A percentile compares a stretch with the other conserved stretches of the same genome.
These are phyloP conservation scores for Plebejus argus DNA, from an alignment of 2,888 invertebrate species.

Conservation along the genomic window DNA sequence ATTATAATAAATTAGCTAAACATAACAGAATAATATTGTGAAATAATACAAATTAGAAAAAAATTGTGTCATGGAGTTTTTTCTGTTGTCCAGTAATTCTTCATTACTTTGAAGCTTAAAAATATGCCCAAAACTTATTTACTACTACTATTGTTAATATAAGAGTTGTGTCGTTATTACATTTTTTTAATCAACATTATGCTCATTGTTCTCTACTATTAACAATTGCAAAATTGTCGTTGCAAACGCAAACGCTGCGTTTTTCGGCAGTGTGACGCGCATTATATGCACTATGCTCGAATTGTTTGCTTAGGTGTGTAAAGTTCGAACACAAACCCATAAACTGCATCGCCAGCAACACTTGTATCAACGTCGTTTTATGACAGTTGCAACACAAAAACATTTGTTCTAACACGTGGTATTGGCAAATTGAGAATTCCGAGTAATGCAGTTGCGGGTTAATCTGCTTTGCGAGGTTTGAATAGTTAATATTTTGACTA, in stretches of 20 bases:
- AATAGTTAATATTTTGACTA: background rate
- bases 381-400: constrained; percentile 31
- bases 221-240: background rate
- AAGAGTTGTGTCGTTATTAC: no score
- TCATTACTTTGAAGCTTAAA: no score
- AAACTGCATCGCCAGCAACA: constrained; percentile 58
- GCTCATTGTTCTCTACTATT: no score
- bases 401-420: constrained; percentile 33
- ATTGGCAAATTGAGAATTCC: constrained; percentile 29
- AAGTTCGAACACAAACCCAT: constrained; percentile 61
- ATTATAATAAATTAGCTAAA: no score
- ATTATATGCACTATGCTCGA: constrained; percentile 49
- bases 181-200: no score
- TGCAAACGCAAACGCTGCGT: background rate
- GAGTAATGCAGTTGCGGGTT: background rate
- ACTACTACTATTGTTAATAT: no score
- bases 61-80: no score
- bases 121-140: no score
- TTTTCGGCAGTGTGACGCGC: background rate
- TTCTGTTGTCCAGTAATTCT: no score
- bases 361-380: constrained; percentile 45
- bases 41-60: no score
- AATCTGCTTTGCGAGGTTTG: background rate
- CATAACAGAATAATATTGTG: no score
- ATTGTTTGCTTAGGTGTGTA: constrained; percentile 62